A percentile compares a stretch with the other conserved stretches of the same genome.
Evolutionary conservation across 1,140 invertebrate species (phyloP).

Genomic region (Neodiprion lecontei): DNA sequence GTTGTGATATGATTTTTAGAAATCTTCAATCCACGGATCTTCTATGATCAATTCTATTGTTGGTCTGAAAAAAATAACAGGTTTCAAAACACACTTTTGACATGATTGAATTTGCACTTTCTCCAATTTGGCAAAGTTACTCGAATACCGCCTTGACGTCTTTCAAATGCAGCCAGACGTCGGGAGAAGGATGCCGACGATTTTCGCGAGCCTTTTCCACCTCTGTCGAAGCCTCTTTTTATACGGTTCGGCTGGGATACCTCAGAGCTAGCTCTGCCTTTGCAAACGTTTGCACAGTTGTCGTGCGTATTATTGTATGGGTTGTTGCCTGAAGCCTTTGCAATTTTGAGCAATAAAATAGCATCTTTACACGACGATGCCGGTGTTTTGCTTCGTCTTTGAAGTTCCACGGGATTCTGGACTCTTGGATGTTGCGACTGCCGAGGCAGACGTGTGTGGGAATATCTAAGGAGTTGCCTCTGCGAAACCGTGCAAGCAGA

Average conservation of each 20-base stretch:
- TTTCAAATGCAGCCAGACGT: too few species aligned
- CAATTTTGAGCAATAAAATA: constrained; percentile 42
- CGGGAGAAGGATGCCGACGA: constrained; percentile 23
- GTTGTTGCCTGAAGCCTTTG: constrained; percentile 27
- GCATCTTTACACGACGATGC: constrained; percentile 19
- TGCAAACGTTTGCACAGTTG: neutral
- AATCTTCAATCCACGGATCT: too few species aligned
- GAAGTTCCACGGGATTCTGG: constrained; percentile 42
- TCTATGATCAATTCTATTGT: too few species aligned
- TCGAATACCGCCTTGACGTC: too few species aligned
- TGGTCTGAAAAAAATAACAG: too few species aligned
- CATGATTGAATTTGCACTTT: too few species aligned
- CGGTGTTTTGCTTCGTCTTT: constrained; percentile 42
- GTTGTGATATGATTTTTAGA: too few species aligned
- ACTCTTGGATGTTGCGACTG: constrained; percentile 23
- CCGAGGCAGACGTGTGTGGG: neutral
- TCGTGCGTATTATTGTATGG: constrained; percentile 7
- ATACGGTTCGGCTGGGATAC: neutral
- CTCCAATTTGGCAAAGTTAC: too few species aligned
- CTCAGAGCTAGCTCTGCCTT: neutral
- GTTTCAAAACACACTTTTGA: too few species aligned
- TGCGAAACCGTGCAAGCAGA: neutral
- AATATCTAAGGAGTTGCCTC: constrained; percentile 5
- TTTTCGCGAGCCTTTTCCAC: constrained; percentile 23
- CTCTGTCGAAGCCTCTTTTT: neutral